A percentile compares a stretch with the other conserved stretches of the same genome.
phyloP scores from a whole-genome alignment of 2,888 invertebrate genomes.

The Andrena haemorrhoa region DNA sequence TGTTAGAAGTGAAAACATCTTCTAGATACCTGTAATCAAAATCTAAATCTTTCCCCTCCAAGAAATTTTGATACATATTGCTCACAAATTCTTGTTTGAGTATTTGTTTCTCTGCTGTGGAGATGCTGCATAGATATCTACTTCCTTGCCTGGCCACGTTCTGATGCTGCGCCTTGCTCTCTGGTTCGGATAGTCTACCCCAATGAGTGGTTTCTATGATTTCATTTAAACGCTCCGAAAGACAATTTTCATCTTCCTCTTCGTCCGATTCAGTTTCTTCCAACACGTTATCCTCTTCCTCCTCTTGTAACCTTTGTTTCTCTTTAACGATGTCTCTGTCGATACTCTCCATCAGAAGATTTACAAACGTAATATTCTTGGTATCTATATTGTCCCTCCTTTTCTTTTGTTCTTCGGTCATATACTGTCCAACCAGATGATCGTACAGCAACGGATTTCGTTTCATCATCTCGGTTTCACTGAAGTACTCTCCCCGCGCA shows the following conservation, averaged over 20 bases:
- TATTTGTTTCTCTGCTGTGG: conserved; percentile 87
- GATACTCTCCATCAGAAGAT: conserved; percentile 92
- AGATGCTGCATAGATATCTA: conserved; percentile 73
- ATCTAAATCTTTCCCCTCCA: conserved; percentile 92
- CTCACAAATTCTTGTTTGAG: conserved; percentile 93
- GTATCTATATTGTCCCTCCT: conserved; percentile 88
- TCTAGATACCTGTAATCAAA: conserved; percentile 90
- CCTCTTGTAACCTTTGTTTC: conserved; percentile 87
- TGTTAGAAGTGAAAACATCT: background rate
- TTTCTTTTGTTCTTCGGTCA: conserved; percentile 91
- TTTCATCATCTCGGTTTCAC: conserved; percentile 96
- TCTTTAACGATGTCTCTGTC: conserved; percentile 90
- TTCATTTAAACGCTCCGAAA: conserved; percentile 38
- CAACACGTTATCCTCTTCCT: conserved; percentile 86
- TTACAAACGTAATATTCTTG: conserved; percentile 88
- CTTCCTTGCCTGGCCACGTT: conserved; percentile 28
- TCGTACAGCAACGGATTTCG: conserved; percentile 96
- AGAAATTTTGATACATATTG: conserved; percentile 93
- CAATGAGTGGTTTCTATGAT: conserved; percentile 58
- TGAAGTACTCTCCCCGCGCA: conserved; percentile 92
- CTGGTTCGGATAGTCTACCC: conserved; percentile 71
- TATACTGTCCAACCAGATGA: conserved; percentile 94
- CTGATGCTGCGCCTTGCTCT: conserved; percentile 24
- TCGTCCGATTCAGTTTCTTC: conserved; percentile 83
- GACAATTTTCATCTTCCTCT: conserved; percentile 72